A percentile compares a stretch with the other conserved stretches of the same genome.
Evolutionary conservation across 2,113 vertebrate genomes (phyloP).

Genomic region (Pangasianodon hypophthalmus): DNA sequence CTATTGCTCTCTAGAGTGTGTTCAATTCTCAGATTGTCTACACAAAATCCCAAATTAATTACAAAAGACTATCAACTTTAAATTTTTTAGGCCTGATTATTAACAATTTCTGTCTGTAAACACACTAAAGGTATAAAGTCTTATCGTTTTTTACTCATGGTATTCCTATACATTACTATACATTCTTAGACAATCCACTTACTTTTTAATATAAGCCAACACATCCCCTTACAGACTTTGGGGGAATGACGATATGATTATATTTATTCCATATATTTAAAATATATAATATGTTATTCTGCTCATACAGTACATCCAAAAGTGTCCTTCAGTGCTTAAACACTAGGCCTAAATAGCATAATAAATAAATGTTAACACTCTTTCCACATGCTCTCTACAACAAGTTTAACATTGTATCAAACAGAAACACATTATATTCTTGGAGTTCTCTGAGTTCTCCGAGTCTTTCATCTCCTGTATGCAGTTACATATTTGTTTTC

Average conservation of each 20-base stretch:
- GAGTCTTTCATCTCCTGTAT: constrained; percentile 22
- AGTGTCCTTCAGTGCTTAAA: neutral
- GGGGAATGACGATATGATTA: neutral
- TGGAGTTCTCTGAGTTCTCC: neutral
- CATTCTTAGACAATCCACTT: neutral
- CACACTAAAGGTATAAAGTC: neutral
- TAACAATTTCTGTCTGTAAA: neutral
- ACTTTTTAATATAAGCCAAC: neutral
- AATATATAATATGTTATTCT: neutral
- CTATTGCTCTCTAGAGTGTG: neutral
- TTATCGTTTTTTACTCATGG: neutral
- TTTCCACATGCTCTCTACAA: neutral
- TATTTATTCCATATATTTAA: neutral
- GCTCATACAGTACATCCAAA: neutral
- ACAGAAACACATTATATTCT: neutral
- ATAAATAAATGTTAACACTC: neutral
- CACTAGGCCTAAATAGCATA: neutral
- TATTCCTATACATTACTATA: neutral
- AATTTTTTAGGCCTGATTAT: neutral
- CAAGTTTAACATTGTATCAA: neutral
- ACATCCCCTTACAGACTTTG: neutral
- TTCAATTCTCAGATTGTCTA: neutral
- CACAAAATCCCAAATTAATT: neutral
- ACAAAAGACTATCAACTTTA: neutral
- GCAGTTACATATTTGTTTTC: constrained; percentile 25